Base-by-base conservation (phyloP, 2,113 vertebrate genomes). In the Pavo muticus region DNA sequence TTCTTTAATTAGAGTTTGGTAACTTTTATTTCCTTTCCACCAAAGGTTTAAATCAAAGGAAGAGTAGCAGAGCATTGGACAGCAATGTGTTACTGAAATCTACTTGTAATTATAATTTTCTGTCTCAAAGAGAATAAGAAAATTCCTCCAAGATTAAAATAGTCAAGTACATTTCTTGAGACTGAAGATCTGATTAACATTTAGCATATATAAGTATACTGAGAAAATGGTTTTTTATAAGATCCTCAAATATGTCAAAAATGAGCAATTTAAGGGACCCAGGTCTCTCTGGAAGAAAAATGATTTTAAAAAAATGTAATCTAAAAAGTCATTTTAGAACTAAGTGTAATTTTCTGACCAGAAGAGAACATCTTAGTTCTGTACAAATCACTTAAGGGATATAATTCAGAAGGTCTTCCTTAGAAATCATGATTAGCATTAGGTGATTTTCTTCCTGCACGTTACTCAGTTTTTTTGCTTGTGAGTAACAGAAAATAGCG, bases 1-100 rank as follows among this genome's bases (percentile, higher is more conserved):
- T 90, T 80, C 30, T 95, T 95, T 83, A 65, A 85, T 79, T 74
- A 85, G 23, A 2, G 8, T 44, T 93, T 48, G 82, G 10, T 92
- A 84, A 44, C 44, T 91, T 37, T 27, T 50, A 54, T 93, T 91
- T 81, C 21, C 24, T 95, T 91, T 87, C 29, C 27, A 60, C 6
- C 73, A 57, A 73, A 65, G 1, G 2, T 37, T 95, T 92, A 84
- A 93, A 87, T 91, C n/a, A 88, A 79, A 87, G 56, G 32, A 24
- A 68, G 45, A 76, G 29, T 17, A 87, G 56, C n/a, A 87, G 68
- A 85, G 67, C 27, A 45, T 19, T 84, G 21, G 25, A 47, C 39
- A 91, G 11, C 84, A 84, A 48, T 25, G 27, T 45, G 7, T 79
- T 91, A 76, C 18, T 48, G 92, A 54, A 73, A 70, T 73, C 61